Evolutionary conservation across 2,888 invertebrate species (phyloP), one percentile per base, ranked within the genome.

Genomic region (Drosophila borealis): DNA sequence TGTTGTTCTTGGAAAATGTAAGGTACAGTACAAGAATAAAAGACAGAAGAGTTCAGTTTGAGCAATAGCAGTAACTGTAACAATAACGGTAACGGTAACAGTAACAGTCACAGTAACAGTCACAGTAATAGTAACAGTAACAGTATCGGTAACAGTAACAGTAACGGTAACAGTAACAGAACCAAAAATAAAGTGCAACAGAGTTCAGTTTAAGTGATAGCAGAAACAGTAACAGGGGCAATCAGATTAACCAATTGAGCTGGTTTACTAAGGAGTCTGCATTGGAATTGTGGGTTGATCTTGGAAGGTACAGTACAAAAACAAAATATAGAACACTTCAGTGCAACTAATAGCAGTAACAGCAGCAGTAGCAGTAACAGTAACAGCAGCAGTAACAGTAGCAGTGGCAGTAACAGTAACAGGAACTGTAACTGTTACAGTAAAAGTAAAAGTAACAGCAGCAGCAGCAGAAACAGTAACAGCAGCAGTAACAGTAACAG

Each of bases 281-380:
- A 17, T 17, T 1, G 37, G 48, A 61, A 61, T 49, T 57, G 29
- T 34, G 19, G 17, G 46, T 49, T 42, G 70, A 70, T 63, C 59
- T 51, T 39, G 13, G 10, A 36, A 17, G 21, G 34, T 3, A 4
- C 11, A 6, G 1, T 11, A 29, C 48, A 29, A 17, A 17, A 17
- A 60, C n/a, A 25, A 59, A 10, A 4, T 17, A 29, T 11, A 29
- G 61, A 17, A 42, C 41, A 29, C 42, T 13, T 34, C 6, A 41
- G 25, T 1, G 14, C 9, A 14, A 13, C 34, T 49, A 49, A 36
- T 17, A 17, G 17, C 49, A n/a, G 51, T 39, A 39, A 37, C 51
- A 8, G 33, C 8, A 8, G 33, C 33, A 33, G 33, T 2, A 33
- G 2, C 33, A 8, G 33, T 33, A 33, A 33, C 33, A 25, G 2